Percentiles rank a stretch among this genome's conserved stretches.
phyloP scores from a whole-genome alignment of 1,140 invertebrate species.

The Diachasmimorpha longicaudata region DNA sequence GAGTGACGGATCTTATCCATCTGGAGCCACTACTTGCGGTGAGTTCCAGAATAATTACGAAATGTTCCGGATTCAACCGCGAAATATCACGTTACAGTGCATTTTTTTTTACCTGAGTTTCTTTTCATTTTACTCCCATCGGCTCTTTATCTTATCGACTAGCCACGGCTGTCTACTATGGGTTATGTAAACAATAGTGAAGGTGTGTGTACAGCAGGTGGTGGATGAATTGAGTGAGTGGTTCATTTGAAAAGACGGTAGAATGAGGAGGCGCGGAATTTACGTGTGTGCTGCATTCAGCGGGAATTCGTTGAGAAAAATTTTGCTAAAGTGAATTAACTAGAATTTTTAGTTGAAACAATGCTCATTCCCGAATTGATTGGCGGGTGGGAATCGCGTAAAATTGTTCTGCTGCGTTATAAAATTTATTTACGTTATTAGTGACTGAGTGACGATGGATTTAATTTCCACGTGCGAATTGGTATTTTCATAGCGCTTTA shows the following conservation, averaged over 20 bases:
- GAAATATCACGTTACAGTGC: no score
- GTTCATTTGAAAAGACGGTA: neutral
- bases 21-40: constrained; percentile 56
- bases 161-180: neutral
- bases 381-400: no score
- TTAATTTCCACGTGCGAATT: no score
- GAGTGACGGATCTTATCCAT: constrained; percentile 37
- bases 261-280: neutral
- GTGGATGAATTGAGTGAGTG: neutral
- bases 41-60: constrained; percentile 36
- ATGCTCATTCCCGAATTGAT: no score
- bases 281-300: neutral
- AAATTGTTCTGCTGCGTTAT: no score
- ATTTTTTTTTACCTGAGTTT: neutral
- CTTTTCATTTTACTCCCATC: neutral
- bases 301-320: constrained; percentile 38
- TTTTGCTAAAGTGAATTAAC: neutral
- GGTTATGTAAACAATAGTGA: constrained; percentile 38
- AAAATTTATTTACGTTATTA: no score
- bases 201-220: constrained; percentile 47
- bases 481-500: no score
- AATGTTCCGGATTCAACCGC: neutral
- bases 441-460: no score
- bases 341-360: no score
- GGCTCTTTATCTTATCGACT: no score